Percentiles rank a stretch among this genome's conserved stretches.
Evolutionary conservation across 2,888 invertebrate genomes (phyloP).

Genomic region (Coelopa pilipes): DNA sequence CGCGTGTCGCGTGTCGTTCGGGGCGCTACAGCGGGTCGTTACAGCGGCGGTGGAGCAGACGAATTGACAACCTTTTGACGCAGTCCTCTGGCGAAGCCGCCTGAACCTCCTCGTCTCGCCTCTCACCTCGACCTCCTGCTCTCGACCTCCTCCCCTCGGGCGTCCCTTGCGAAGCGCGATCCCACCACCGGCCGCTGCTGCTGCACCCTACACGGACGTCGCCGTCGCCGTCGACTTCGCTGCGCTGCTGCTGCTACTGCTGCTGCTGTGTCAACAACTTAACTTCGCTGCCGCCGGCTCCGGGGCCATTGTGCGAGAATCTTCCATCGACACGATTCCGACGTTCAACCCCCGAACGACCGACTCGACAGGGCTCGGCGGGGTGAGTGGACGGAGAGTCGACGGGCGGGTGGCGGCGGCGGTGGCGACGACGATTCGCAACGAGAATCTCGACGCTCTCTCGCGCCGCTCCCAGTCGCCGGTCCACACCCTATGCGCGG

Average conservation of each 20-base stretch:
- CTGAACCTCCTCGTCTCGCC: too few relatives aligned
- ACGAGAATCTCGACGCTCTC: slow-evolving; percentile 7
- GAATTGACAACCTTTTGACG: too few relatives aligned
- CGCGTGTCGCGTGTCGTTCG: too few relatives aligned
- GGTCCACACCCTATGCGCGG: slow-evolving; percentile 4
- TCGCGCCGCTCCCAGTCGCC: background rate
- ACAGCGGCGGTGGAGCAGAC: too few relatives aligned
- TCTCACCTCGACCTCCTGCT: too few relatives aligned
- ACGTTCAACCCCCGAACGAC: slow-evolving; percentile 1
- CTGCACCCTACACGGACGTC: background rate
- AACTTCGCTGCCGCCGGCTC: background rate
- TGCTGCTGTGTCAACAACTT: background rate
- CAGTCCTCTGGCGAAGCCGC: too few relatives aligned
- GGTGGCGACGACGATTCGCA: background rate
- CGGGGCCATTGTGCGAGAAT: background rate
- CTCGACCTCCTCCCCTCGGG: too few relatives aligned
- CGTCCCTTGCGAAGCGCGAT: too few relatives aligned
- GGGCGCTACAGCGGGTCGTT: too few relatives aligned
- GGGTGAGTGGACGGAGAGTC: background rate
- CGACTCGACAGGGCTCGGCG: background rate
- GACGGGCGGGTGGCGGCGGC: background rate
- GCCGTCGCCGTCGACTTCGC: background rate
- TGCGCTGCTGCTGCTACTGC: background rate
- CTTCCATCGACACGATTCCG: background rate
- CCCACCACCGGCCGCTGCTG: too few relatives aligned